Conservation (phyloP, 2,113 vertebrate species). For the Probosciger aterrimus region DNA sequence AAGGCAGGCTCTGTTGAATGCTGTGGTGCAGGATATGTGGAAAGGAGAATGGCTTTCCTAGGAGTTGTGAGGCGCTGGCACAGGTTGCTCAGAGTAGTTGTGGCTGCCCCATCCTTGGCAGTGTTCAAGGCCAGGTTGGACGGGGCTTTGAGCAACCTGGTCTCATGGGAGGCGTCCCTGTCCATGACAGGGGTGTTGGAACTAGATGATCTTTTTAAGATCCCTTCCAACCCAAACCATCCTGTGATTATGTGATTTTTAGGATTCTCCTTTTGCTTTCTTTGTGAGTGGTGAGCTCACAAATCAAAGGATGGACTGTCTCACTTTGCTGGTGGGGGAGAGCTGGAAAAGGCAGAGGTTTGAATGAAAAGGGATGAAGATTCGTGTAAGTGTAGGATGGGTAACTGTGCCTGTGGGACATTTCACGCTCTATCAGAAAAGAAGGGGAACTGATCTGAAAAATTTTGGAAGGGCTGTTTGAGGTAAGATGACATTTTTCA, state of each 20-base stretch:
- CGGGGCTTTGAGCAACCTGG: background rate
- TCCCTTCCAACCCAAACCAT: background rate
- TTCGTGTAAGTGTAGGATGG: background rate
- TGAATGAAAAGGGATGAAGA: background rate
- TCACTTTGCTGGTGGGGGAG: background rate
- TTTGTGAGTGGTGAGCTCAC: background rate
- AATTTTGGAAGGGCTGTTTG: background rate
- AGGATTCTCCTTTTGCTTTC: background rate
- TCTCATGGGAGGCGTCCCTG: background rate
- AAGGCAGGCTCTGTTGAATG: background rate
- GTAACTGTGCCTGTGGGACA: background rate
- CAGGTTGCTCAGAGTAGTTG: background rate
- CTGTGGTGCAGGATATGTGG: background rate
- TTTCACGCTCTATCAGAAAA: background rate
- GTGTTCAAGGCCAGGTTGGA: background rate
- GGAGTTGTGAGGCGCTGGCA: background rate
- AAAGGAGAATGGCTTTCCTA: background rate
- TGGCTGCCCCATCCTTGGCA: background rate
- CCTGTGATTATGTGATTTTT: background rate
- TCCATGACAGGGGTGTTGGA: background rate
- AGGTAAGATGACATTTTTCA: background rate
- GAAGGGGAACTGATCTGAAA: background rate
- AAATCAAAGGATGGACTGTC: background rate
- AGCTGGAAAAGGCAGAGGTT: background rate
- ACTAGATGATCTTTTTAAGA: background rate